phyloP scores from a whole-genome alignment of 1,140 invertebrate genomes.

The Drosophila kanapiae region DNA sequence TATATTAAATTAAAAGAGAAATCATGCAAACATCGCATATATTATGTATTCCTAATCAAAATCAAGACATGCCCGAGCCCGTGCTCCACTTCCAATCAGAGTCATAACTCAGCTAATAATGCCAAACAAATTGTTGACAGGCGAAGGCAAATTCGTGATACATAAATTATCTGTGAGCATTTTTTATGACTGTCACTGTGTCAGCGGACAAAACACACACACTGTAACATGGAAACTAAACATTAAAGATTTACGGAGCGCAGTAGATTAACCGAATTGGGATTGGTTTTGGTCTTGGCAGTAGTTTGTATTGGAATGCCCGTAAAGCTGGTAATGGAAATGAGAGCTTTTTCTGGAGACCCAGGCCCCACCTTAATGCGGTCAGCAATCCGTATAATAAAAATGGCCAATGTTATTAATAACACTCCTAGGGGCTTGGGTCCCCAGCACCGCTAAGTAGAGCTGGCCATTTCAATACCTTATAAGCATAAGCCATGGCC shows the following conservation, averaged over 20 bases:
- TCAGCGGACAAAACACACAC: conserved; percentile 46
- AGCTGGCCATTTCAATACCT: conserved; percentile 73
- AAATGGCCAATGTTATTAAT: conserved; percentile 72
- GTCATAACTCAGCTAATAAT: conserved; percentile 52
- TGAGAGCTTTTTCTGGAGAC: conserved; percentile 5
- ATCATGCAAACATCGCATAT: conserved; percentile 64
- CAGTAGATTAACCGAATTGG: conserved; percentile 24
- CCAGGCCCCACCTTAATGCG: conserved; percentile 60
- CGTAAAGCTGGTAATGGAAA: conserved; percentile 33
- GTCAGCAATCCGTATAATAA: conserved; percentile 65
- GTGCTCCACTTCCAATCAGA: conserved; percentile 34
- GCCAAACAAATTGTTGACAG: conserved; percentile 58
- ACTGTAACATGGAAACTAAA: conserved; percentile 21
- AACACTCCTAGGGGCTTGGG: conserved; percentile 48
- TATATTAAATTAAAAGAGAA: conserved; percentile 49
- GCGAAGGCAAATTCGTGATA: conserved; percentile 52
- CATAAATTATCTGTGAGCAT: conserved; percentile 57
- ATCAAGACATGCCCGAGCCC: conserved; percentile 31
- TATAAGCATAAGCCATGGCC: conserved; percentile 59
- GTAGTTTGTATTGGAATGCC: conserved; percentile 12
- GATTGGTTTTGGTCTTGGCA: conserved; percentile 18
- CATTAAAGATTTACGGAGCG: conserved; percentile 73
- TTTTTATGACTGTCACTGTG: conserved; percentile 71
- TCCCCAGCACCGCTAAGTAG: conserved; percentile 44
- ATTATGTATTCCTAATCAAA: conserved; percentile 78